Percentiles rank a stretch among this genome's conserved stretches.
These are phyloP conservation scores for Pollenia angustigena DNA, from an alignment of 2,888 invertebrate species.

Conservation along the genomic window DNA sequence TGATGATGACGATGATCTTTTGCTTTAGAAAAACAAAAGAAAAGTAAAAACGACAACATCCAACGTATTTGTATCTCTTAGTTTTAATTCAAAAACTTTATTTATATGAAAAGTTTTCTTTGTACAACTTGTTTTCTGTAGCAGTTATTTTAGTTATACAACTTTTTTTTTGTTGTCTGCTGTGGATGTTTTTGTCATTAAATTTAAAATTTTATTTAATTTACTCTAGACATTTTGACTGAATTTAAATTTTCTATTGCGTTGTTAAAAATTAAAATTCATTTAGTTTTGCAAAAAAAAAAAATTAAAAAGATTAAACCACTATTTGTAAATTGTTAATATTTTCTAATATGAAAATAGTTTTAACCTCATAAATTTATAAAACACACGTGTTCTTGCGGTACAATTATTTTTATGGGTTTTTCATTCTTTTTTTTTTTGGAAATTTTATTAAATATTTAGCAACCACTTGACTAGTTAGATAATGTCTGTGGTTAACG, in stretches of 20 bases:
- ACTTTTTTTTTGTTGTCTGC: neutral
- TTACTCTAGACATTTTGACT: neutral
- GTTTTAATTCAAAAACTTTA: slow-evolving; percentile 62
- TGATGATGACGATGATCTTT: slow-evolving; percentile 13
- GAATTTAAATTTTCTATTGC: neutral
- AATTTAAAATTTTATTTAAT: slow-evolving; percentile 29
- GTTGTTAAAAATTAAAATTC: slow-evolving; percentile 13
- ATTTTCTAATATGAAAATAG: slow-evolving; percentile 56
- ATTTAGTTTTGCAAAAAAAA: slow-evolving; percentile 2
- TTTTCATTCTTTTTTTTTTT: neutral
- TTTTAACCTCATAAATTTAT: slow-evolving; percentile 65
- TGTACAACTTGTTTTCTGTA: slow-evolving; percentile 9
- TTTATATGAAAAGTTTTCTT: slow-evolving; percentile 61
- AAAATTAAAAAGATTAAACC: slow-evolving; percentile 39
- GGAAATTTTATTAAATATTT: slow-evolving; percentile 47
- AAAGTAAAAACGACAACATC: neutral
- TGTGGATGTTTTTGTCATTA: slow-evolving; percentile 18
- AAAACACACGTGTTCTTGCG: slow-evolving; percentile 66
- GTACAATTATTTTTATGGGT: slow-evolving; percentile 43
- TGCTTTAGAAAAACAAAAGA: slow-evolving; percentile 27
- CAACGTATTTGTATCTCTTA: slow-evolving; percentile 18
- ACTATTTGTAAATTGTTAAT: slow-evolving; percentile 62
- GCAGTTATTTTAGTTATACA: neutral
- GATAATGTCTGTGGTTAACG: slow-evolving; percentile 64
- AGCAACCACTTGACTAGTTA: slow-evolving; percentile 67